phyloP scores from a whole-genome alignment of 2,797 vertebrate species.

The Poecilia velifera region DNA sequence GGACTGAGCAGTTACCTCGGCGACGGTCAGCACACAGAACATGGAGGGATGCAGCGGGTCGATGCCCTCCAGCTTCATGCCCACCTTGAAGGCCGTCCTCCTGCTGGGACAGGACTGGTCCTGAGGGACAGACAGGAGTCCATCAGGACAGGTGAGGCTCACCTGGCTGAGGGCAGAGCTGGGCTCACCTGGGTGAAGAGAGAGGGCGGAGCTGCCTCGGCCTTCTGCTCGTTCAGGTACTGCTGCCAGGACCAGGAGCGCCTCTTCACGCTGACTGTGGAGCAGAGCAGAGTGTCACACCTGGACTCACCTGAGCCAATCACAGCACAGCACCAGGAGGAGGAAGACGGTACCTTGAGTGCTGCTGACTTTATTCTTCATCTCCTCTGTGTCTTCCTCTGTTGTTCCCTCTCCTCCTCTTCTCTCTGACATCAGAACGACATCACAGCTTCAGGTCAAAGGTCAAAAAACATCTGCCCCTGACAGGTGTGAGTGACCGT shows the following conservation, averaged over 20 bases:
- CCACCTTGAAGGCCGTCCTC: conserved; percentile 80
- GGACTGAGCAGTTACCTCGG: conserved; percentile 73
- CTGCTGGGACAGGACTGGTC: conserved; percentile 74
- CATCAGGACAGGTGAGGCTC: background rate
- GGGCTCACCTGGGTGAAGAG: conserved; percentile 76
- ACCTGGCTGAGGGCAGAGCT: background rate
- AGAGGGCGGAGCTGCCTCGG: conserved; percentile 66
- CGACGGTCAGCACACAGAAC: conserved; percentile 83
- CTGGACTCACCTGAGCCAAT: conserved; percentile 2
- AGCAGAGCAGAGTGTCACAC: background rate
- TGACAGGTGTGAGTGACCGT: background rate
- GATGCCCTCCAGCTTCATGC: conserved; percentile 84
- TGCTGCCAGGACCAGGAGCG: conserved; percentile 81
- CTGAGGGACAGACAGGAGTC: conserved; percentile 53
- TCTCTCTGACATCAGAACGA: background rate
- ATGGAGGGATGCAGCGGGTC: conserved; percentile 83
- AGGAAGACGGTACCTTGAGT: conserved; percentile 64
- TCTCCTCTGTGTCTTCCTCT: conserved; percentile 61
- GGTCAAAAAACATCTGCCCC: background rate
- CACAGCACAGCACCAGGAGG: background rate
- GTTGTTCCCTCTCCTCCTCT: conserved; percentile 26
- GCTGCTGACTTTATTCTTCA: conserved; percentile 81
- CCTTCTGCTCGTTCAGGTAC: conserved; percentile 76
- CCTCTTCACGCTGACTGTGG: conserved; percentile 68
- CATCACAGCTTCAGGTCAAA: background rate